Evolutionary conservation across 2,888 invertebrate species (phyloP), one percentile per base, ranked within the genome.

Genomic region (Podabrus alpinus): DNA sequence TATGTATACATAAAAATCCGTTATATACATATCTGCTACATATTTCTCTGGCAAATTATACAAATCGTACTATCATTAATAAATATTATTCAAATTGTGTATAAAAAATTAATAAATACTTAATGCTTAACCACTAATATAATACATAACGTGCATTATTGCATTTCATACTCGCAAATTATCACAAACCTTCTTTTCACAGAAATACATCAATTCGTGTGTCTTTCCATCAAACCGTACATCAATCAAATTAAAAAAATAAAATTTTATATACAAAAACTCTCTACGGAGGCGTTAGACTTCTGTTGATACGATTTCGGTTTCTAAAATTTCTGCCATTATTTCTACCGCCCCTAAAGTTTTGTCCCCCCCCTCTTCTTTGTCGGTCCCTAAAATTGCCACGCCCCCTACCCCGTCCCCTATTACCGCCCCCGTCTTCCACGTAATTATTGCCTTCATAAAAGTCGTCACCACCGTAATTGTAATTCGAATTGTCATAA

Each of bases 401-500:
- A 11, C 73, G 67, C 11, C 68, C 67, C 1, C 77, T 67, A 13
- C 69, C 73, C 19, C 76, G 19, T 1, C 73, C 64, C 17, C 71
- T 62, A 10, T 60, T 59, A 15, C 67, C 59, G 1, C 69, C 66
- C 15, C 61, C 74, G 66, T 78, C 75, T 76, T 76, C 70, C 62
- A 73, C 74, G 29, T 79, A 77, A 71, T 79, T 79, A 61, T 76
- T 72, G 2, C 81, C 80, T 15, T 77, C 76, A 74, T 85, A 86
- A 80, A 88, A 90, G 83, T 90, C 90, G 78, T 90, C 89, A 82
- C 90, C 89, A 59, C 78, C 80, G 19, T 76, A 73, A 61, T 78
- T 75, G 59, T 16, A 73, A 29, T 72, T 72, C 16, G 71, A 66
- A 64, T 76, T 77, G 61, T 77, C 78, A 74, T 73, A 81, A 61